Conservation (phyloP, 2,888 invertebrate genomes). For the Exephanes ischioxanthus region DNA sequence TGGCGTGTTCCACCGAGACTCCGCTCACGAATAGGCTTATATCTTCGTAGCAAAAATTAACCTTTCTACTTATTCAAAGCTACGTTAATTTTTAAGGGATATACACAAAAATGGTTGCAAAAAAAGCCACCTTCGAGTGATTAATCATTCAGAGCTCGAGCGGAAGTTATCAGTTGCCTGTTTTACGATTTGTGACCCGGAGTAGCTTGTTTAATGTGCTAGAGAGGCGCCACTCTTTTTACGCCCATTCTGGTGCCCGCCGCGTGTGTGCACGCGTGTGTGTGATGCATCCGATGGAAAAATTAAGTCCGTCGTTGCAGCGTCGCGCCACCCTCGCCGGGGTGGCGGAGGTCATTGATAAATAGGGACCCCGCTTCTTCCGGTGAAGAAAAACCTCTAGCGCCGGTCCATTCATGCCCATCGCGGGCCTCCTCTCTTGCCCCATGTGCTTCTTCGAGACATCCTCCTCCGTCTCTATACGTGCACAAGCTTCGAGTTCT, state of each 20-base stretch:
- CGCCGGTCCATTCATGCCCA: constrained; percentile 80
- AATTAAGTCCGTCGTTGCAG: constrained; percentile 48
- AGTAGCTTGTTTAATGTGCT: constrained; percentile 52
- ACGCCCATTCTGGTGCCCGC: constrained; percentile 28
- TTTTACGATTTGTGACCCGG: constrained; percentile 61
- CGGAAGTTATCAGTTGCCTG: constrained; percentile 65
- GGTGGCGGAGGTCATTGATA: constrained; percentile 77
- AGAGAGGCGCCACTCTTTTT: constrained; percentile 65
- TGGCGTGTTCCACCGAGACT: background rate
- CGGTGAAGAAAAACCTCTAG: constrained; percentile 77
- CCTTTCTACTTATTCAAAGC: background rate
- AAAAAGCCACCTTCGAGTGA: constrained; percentile 20
- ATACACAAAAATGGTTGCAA: background rate
- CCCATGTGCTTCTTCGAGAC: constrained; percentile 51
- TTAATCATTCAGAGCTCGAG: constrained; percentile 43
- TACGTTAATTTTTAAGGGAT: background rate
- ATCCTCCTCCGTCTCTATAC: constrained; percentile 21
- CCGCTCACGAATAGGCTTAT: background rate
- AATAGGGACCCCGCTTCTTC: constrained; percentile 73
- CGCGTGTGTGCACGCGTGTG: constrained; percentile 11
- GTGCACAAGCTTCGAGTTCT: constrained; percentile 52
- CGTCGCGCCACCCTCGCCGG: constrained; percentile 60
- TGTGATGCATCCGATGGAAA: constrained; percentile 54
- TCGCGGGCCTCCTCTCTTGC: constrained; percentile 51
- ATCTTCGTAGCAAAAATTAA: background rate